Conservation (phyloP, 2,797 vertebrate species). For the Microcaecilia unicolor region DNA sequence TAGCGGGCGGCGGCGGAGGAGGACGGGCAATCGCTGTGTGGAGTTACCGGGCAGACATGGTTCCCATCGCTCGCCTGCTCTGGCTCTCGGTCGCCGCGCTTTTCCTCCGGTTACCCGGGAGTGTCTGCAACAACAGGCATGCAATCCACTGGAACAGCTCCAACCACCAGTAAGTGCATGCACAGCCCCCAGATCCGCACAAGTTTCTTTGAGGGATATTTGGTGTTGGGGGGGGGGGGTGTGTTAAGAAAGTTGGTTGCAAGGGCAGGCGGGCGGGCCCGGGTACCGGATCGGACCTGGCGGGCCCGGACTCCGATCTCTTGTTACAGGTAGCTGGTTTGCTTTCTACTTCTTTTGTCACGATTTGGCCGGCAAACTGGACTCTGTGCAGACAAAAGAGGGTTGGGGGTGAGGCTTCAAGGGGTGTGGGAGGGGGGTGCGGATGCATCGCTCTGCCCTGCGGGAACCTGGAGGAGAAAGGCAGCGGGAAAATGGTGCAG, state of each 20-base stretch:
- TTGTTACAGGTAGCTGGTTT: too few species aligned
- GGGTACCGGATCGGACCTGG: background rate
- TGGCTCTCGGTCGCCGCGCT: conserved; percentile 47
- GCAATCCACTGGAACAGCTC: conserved; percentile 93
- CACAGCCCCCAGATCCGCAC: background rate
- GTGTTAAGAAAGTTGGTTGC: background rate
- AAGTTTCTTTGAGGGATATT: too few species aligned
- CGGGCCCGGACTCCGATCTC: background rate
- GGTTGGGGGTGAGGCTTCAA: too few species aligned
- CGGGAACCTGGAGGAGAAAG: background rate
- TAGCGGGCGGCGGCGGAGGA: too few species aligned
- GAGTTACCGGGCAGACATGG: too few species aligned
- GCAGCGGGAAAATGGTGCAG: background rate
- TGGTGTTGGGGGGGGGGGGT: too few species aligned
- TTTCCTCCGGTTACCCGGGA: conserved; percentile 41
- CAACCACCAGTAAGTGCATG: conserved; percentile 81
- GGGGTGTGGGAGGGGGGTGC: too few species aligned
- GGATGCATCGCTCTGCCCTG: too few species aligned
- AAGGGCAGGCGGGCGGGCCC: background rate
- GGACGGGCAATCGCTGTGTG: background rate
- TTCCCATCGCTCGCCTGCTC: conserved; percentile 44
- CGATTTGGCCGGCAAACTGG: too few species aligned
- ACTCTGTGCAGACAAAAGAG: too few species aligned
- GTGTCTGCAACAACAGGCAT: conserved; percentile 69
- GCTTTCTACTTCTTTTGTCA: too few species aligned